Evolutionary conservation across 2,797 vertebrate genomes (phyloP).

Genomic region (Heterohyrax brucei): DNA sequence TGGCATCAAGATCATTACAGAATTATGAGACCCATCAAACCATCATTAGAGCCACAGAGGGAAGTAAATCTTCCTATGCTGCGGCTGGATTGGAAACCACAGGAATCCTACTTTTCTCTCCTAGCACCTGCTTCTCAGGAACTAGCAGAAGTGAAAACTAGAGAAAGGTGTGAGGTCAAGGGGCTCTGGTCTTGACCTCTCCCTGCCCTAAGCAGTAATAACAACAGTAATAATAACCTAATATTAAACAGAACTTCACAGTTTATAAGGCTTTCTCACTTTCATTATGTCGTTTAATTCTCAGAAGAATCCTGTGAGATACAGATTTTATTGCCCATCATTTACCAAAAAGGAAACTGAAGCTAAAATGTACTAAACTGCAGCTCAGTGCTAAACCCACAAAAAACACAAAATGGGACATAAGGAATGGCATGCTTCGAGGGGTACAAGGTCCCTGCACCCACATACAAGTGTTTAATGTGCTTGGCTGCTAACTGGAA

Average conservation of each 20-base stretch:
- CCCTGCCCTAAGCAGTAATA: background rate
- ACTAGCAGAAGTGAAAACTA: background rate
- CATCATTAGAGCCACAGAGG: constrained; percentile 64
- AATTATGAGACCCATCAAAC: constrained; percentile 70
- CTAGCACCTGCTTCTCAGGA: constrained; percentile 43
- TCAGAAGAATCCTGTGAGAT: constrained; percentile 51
- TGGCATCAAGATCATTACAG: constrained; percentile 78
- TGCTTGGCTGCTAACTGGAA: too few species aligned
- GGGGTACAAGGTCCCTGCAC: background rate
- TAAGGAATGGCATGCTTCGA: background rate
- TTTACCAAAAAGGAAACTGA: constrained; percentile 67
- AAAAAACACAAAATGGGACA: background rate
- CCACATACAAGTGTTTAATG: too few species aligned
- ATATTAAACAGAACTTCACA: constrained; percentile 45
- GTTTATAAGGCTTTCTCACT: constrained; percentile 51
- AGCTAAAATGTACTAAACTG: constrained; percentile 54
- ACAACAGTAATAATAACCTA: constrained; percentile 52
- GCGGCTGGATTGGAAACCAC: constrained; percentile 31
- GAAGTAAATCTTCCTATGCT: constrained; percentile 79
- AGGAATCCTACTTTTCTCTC: constrained; percentile 57
- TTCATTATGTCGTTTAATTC: constrained; percentile 55
- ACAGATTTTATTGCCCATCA: constrained; percentile 55
- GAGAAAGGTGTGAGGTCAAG: background rate
- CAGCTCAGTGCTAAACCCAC: background rate
- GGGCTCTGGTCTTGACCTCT: background rate